Conservation (phyloP, 2,888 invertebrate genomes). For the Rhorus exstirpatorius region DNA sequence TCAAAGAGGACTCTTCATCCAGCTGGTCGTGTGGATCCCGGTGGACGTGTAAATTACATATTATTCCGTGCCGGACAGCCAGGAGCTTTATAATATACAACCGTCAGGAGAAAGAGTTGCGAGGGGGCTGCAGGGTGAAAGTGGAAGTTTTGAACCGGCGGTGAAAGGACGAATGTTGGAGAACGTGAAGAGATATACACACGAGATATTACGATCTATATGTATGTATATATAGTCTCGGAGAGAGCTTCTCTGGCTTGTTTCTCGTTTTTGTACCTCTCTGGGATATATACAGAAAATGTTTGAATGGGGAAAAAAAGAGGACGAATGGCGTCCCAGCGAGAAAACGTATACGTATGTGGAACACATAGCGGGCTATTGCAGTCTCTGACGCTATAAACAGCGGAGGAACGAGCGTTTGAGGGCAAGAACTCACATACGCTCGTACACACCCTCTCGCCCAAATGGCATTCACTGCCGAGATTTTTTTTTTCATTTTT, state of each 20-base stretch:
- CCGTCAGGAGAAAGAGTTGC: conserved; percentile 33
- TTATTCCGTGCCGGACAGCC: conserved; percentile 71
- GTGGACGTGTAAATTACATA: conserved; percentile 79
- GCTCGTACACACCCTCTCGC: conserved; percentile 21
- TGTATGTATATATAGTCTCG: conserved; percentile 43
- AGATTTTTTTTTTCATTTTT: conserved; percentile 41
- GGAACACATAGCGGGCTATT: conserved; percentile 44
- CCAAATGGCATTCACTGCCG: conserved; percentile 62
- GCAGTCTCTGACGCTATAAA: conserved; percentile 11
- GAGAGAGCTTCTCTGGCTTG: conserved; percentile 21
- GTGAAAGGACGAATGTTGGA: conserved; percentile 55
- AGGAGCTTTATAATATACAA: conserved; percentile 37
- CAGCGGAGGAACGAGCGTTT: conserved; percentile 31
- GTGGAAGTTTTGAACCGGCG: conserved; percentile 36
- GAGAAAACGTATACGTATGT: conserved; percentile 50
- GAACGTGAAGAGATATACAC: conserved; percentile 30
- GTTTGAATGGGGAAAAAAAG: conserved; percentile 62
- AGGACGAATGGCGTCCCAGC: conserved; percentile 56
- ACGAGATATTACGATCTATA: conserved; percentile 35
- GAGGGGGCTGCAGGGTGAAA: not conserved
- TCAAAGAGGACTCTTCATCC: conserved; percentile 70
- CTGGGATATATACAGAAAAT: conserved; percentile 28
- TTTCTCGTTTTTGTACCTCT: conserved; percentile 6
- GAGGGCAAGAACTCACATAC: conserved; percentile 42
- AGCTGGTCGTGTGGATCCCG: conserved; percentile 21